Conservation (phyloP, 2,113 vertebrate species). For the Monarcha castaneiventris region DNA sequence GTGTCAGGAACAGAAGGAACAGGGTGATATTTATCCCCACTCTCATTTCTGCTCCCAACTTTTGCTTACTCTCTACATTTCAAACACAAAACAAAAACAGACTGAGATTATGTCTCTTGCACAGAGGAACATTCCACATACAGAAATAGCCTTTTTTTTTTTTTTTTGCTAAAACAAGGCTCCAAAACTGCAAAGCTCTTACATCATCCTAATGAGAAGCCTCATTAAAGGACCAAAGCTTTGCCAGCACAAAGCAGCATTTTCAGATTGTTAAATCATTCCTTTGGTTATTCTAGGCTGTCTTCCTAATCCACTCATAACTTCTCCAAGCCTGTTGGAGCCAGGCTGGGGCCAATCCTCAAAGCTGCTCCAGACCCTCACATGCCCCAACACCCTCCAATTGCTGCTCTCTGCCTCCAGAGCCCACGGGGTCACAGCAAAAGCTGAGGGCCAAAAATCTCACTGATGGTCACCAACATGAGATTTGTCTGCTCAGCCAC, state of each 20-base stretch:
- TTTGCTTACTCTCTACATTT: neutral
- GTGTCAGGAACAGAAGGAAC: neutral
- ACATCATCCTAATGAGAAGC: neutral
- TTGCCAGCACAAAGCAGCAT: neutral
- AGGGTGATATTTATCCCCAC: neutral
- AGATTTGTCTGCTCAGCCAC: neutral
- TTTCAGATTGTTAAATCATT: neutral
- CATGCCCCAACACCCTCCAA: neutral
- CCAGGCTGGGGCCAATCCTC: neutral
- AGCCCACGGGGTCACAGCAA: neutral
- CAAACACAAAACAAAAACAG: neutral
- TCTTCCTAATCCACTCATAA: neutral
- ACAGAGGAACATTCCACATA: neutral
- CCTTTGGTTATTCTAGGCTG: neutral
- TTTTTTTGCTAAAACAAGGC: neutral
- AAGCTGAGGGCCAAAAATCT: neutral
- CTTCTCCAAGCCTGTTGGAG: neutral
- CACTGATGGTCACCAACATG: neutral
- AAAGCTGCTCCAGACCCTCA: neutral
- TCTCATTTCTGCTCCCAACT: neutral
- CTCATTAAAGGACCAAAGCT: neutral
- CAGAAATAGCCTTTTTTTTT: neutral
- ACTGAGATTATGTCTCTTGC: neutral
- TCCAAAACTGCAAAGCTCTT: neutral
- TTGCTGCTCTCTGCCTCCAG: neutral